Conservation (phyloP, 2,888 invertebrate species). For the Scrobipalpa costella region DNA sequence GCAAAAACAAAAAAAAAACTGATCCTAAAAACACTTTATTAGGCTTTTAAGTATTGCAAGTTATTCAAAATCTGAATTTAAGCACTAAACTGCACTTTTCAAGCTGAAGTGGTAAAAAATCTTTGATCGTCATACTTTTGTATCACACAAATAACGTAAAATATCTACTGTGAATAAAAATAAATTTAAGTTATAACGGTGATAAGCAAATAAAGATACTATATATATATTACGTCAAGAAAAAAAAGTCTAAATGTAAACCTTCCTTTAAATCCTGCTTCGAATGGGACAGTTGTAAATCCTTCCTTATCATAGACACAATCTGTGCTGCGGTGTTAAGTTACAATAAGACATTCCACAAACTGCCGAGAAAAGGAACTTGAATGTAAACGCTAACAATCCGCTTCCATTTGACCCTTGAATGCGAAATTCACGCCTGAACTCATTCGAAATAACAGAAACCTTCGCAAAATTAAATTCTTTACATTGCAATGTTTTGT, state of each 20-base stretch:
- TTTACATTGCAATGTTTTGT: conserved; percentile 38
- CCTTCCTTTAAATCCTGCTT: conserved; percentile 44
- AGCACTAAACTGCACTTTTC: no score
- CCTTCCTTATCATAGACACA: conserved; percentile 65
- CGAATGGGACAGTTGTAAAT: conserved; percentile 55
- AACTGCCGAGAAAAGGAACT: conserved; percentile 52
- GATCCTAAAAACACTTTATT: no score
- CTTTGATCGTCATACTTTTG: no score
- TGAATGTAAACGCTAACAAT: conserved; percentile 39
- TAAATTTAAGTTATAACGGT: no score
- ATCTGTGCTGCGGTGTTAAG: conserved; percentile 61
- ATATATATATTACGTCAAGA: conserved; percentile 39
- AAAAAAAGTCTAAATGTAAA: conserved; percentile 52
- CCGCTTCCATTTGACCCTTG: conserved; percentile 49
- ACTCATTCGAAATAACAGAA: conserved; percentile 55
- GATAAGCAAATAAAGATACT: background rate
- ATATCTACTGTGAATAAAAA: no score
- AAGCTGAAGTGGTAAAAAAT: no score
- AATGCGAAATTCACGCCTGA: conserved; percentile 66
- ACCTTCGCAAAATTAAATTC: conserved; percentile 40
- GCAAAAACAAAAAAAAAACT: no score
- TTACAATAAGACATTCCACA: conserved; percentile 60
- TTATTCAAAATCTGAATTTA: no score
- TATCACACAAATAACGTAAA: no score
- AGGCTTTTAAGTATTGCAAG: no score